phyloP scores from a whole-genome alignment of 2,888 invertebrate genomes.

The Caenorhabditis plicata region DNA sequence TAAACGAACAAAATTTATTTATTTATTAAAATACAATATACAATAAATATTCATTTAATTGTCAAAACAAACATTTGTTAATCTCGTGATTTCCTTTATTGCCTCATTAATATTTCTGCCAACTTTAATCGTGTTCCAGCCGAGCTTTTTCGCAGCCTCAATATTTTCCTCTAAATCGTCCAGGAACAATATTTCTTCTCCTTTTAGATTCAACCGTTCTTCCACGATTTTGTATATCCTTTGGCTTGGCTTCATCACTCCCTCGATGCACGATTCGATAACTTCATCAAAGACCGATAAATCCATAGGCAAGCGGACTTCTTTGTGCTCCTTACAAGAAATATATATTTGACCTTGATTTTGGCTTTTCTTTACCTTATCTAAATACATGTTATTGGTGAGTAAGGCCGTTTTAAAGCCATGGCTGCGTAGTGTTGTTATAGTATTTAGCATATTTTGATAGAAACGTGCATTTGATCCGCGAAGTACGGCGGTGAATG shows the following conservation, averaged over 20 bases:
- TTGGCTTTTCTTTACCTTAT: no score
- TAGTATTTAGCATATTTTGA: conserved; percentile 21
- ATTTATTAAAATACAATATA: background rate
- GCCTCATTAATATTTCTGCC: conserved; percentile 10
- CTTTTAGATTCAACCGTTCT: conserved; percentile 21
- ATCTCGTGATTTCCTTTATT: conserved; percentile 6
- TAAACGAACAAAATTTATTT: conserved; percentile 19
- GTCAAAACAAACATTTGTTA: conserved; percentile 7
- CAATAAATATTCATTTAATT: background rate
- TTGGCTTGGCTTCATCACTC: conserved; percentile 44
- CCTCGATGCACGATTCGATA: conserved; percentile 49
- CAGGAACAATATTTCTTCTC: conserved; percentile 47
- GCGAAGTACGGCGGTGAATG: conserved; percentile 22
- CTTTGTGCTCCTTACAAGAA: conserved; percentile 29
- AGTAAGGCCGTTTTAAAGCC: conserved; percentile 50
- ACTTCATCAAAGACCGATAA: conserved; percentile 46
- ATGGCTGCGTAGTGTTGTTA: conserved; percentile 25
- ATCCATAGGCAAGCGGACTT: conserved; percentile 31
- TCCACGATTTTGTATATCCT: conserved; percentile 37
- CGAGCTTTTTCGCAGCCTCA: conserved; percentile 45
- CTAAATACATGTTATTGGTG: conserved; percentile 52
- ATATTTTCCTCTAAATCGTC: conserved; percentile 47
- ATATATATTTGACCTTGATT: background rate
- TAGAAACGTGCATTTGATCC: conserved; percentile 15
- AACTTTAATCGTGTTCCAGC: conserved; percentile 47